Conservation (phyloP, 1,140 invertebrate species). For the Cydia strobilella region DNA sequence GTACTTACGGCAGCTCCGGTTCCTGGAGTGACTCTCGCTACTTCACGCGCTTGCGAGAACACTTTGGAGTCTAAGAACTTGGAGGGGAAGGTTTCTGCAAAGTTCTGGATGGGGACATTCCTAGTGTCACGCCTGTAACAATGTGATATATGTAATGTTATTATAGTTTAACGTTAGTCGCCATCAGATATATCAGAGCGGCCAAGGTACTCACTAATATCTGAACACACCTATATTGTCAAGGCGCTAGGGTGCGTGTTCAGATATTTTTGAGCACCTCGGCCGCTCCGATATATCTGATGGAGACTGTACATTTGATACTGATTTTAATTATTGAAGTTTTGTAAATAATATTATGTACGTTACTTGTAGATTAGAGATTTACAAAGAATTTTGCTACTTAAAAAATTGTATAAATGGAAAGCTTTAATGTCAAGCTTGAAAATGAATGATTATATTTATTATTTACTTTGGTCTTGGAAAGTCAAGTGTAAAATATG, state of each 20-base stretch:
- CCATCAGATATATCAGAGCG: too few relatives aligned
- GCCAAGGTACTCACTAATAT: too few relatives aligned
- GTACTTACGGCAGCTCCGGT: conserved; percentile 54
- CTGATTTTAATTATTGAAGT: neutral
- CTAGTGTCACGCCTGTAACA: conserved; percentile 77
- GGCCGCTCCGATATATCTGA: too few relatives aligned
- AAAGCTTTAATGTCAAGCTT: too few relatives aligned
- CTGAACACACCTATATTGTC: too few relatives aligned
- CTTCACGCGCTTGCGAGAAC: conserved; percentile 79
- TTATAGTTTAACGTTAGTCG: conserved; percentile 12
- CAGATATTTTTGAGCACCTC: too few relatives aligned
- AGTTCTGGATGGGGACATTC: conserved; percentile 77
- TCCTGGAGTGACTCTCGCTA: conserved; percentile 62
- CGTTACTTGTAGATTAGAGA: conserved; percentile 11
- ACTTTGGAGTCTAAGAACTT: conserved; percentile 80
- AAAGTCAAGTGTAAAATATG: too few relatives aligned
- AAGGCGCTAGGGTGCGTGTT: too few relatives aligned
- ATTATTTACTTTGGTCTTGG: too few relatives aligned
- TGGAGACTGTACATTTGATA: neutral
- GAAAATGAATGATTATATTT: too few relatives aligned
- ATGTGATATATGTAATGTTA: conserved; percentile 22
- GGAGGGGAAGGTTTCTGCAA: conserved; percentile 81
- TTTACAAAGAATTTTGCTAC: conserved; percentile 20
- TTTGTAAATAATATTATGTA: conserved; percentile 21
- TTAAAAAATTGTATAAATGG: neutral